These are phyloP conservation scores for Scopus umbretta DNA, from an alignment of 2,113 vertebrate species.

Conservation along the genomic window DNA sequence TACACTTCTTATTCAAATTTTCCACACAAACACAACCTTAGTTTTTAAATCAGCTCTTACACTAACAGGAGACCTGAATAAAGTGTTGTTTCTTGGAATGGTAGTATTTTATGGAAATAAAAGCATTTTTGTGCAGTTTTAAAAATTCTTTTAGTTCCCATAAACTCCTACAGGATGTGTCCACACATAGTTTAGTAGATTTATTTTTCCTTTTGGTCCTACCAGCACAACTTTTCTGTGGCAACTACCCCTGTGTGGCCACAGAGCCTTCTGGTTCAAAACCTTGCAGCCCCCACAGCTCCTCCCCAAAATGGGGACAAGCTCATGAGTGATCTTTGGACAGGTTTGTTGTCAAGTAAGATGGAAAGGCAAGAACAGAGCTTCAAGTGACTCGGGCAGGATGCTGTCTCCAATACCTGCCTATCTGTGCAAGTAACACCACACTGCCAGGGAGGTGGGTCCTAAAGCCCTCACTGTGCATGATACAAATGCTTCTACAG, in stretches of 20 bases:
- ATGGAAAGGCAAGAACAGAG: neutral
- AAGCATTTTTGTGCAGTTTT: neutral
- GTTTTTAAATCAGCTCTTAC: neutral
- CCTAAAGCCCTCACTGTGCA: no score
- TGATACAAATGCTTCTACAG: neutral
- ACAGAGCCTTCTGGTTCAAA: neutral
- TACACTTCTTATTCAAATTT: neutral
- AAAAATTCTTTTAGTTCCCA: neutral
- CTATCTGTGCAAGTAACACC: neutral
- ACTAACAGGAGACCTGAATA: neutral
- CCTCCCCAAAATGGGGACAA: neutral
- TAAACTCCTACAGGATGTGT: neutral
- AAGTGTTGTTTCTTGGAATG: neutral
- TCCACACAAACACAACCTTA: neutral
- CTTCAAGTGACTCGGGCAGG: neutral
- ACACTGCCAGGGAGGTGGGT: neutral
- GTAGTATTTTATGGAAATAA: neutral
- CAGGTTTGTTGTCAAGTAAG: neutral
- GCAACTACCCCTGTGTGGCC: neutral
- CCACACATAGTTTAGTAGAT: neutral
- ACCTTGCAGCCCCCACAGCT: neutral
- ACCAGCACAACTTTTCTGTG: neutral
- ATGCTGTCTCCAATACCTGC: neutral
- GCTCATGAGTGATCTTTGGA: neutral
- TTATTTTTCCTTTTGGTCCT: neutral